These are phyloP conservation scores for Enteromius anoplus DNA, from an alignment of 2,797 vertebrate species.

Conservation along the genomic window DNA sequence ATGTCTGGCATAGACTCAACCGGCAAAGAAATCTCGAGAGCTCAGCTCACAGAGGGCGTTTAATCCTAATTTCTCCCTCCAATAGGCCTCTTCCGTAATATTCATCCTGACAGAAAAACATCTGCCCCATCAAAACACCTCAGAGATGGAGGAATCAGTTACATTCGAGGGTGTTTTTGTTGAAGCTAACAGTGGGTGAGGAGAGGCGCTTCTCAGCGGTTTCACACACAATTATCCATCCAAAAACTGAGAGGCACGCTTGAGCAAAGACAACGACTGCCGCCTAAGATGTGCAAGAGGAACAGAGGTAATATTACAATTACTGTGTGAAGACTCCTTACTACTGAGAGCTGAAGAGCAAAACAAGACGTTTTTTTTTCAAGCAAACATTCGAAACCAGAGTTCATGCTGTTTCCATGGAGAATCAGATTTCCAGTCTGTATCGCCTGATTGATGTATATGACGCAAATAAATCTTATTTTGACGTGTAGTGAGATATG, in stretches of 20 bases:
- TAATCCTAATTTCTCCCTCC: slow-evolving; percentile 53
- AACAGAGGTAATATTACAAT: slow-evolving; percentile 13
- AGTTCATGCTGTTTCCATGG: slow-evolving; percentile 26
- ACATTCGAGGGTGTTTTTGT: slow-evolving; percentile 51
- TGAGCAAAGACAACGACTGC: slow-evolving; percentile 37
- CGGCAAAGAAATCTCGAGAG: slow-evolving; percentile 41
- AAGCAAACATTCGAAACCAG: slow-evolving; percentile 14
- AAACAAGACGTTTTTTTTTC: not conserved
- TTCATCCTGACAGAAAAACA: slow-evolving; percentile 57
- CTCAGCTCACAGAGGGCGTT: slow-evolving; percentile 49
- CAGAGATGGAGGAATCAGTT: slow-evolving; percentile 49
- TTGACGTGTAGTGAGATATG: not conserved
- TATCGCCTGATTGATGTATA: slow-evolving; percentile 12
- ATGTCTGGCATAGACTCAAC: slow-evolving; percentile 75
- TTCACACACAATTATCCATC: slow-evolving; percentile 55
- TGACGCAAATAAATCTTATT: not conserved
- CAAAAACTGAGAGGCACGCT: slow-evolving; percentile 42
- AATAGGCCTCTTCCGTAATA: slow-evolving; percentile 67
- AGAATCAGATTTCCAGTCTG: slow-evolving; percentile 14
- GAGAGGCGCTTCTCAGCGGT: slow-evolving; percentile 36
- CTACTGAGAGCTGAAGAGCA: slow-evolving; percentile 1
- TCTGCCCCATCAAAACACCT: slow-evolving; percentile 53
- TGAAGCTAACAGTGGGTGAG: slow-evolving; percentile 54
- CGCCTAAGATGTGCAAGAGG: slow-evolving; percentile 19
- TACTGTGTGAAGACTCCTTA: not conserved